phyloP scores from a whole-genome alignment of 2,888 invertebrate species.

The Sturmia bella region DNA sequence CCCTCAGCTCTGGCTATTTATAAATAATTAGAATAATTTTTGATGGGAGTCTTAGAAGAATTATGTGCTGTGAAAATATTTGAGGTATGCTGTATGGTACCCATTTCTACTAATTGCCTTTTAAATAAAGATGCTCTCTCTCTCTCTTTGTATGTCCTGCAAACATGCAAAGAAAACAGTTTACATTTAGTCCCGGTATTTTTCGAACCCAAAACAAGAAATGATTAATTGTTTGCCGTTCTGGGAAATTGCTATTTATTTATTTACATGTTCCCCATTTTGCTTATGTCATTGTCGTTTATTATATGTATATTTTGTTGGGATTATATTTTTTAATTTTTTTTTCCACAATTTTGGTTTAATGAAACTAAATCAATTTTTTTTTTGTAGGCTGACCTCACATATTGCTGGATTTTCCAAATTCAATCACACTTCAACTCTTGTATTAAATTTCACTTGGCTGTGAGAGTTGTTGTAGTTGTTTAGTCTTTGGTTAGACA shows the following conservation, averaged over 20 bases:
- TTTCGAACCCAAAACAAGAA: not conserved
- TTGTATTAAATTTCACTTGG: constrained; percentile 39
- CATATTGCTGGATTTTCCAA: constrained; percentile 46
- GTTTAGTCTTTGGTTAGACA: constrained; percentile 25
- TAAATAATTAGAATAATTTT: not conserved
- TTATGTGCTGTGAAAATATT: constrained; percentile 25
- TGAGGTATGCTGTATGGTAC: constrained; percentile 54
- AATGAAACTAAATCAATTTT: constrained; percentile 13
- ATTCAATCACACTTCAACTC: constrained; percentile 1
- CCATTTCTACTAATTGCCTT: constrained; percentile 66
- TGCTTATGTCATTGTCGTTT: not conserved
- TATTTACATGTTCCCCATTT: not conserved
- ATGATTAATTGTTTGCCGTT: constrained; percentile 79
- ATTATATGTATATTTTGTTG: constrained; percentile 9
- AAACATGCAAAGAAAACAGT: not conserved
- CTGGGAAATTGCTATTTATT: constrained; percentile 78
- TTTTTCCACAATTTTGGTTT: not conserved
- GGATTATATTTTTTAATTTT: not conserved
- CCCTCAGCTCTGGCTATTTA: too few species aligned
- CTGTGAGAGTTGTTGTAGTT: constrained; percentile 15
- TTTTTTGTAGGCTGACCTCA: constrained; percentile 50
- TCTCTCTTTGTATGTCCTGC: not conserved
- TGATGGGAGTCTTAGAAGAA: constrained; percentile 7
- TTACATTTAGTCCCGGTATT: constrained; percentile 5
- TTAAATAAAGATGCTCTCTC: constrained; percentile 6